A percentile compares a stretch with the other conserved stretches of the same genome.
Conservation (phyloP, 2,797 vertebrate genomes). For the Spinus pinus region DNA sequence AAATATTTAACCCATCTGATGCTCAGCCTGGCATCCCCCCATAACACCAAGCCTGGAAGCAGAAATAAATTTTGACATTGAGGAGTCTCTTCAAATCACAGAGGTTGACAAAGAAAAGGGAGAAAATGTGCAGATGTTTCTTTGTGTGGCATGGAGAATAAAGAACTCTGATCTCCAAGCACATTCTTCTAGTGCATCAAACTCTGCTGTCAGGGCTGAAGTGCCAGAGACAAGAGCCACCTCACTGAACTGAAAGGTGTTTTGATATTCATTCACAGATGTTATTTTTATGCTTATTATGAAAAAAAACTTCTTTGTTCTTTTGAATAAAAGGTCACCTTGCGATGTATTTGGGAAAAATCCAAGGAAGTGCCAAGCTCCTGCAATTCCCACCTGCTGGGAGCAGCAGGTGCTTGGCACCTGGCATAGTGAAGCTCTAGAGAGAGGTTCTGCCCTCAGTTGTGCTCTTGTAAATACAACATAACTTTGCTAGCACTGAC, state of each 20-base stretch:
- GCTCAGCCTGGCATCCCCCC: not conserved
- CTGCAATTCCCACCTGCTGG: constrained; percentile 1
- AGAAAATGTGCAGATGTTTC: not conserved
- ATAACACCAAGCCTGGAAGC: not conserved
- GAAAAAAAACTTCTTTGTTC: not conserved
- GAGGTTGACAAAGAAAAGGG: not conserved
- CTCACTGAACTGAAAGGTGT: not conserved
- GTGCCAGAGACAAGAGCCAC: not conserved
- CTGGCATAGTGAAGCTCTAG: not conserved
- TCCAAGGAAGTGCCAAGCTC: constrained; percentile 1
- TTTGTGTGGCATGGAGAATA: not conserved
- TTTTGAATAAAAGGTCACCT: constrained; percentile 3
- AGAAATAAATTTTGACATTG: not conserved
- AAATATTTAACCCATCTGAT: constrained; percentile 29
- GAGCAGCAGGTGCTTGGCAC: not conserved
- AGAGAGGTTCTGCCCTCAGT: not conserved
- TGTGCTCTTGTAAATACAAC: not conserved
- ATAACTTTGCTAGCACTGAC: not conserved
- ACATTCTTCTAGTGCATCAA: not conserved
- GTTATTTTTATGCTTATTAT: not conserved
- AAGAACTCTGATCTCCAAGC: not conserved
- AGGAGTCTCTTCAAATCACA: not conserved
- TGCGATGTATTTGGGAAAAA: not conserved
- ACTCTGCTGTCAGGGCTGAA: not conserved
- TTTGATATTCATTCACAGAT: not conserved